Evolutionary conservation across 2,797 vertebrate species (phyloP).

Genomic region (Cyprinella venusta): DNA sequence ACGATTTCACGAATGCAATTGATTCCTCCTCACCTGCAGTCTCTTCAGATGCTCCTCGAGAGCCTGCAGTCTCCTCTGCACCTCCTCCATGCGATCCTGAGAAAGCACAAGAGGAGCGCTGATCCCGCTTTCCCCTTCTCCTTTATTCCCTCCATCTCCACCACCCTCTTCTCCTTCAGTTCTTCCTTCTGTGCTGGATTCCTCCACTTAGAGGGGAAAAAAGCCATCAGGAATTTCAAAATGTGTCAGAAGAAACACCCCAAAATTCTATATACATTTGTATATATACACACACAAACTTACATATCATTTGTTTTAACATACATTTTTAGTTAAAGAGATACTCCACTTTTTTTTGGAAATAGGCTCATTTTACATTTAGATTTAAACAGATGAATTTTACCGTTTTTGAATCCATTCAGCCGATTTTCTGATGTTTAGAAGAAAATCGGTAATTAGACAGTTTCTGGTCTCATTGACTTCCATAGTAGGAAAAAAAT

Average conservation of each 20-base stretch:
- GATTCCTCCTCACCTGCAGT: conserved; percentile 76
- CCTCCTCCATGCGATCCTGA: conserved; percentile 72
- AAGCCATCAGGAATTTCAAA: not conserved
- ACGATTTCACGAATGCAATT: not conserved
- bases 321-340: no score
- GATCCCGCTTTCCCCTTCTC: conserved; percentile 56
- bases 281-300: no score
- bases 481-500: no score
- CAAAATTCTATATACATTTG: not conserved
- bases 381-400: no score
- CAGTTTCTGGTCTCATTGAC: no score
- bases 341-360: no score
- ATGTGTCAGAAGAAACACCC: not conserved
- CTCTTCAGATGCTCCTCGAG: conserved; percentile 79
- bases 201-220: conserved; percentile 57
- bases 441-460: no score
- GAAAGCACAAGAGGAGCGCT: conserved; percentile 75
- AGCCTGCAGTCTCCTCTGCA: conserved; percentile 72
- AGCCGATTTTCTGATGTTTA: no score
- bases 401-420: no score
- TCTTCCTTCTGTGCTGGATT: conserved; percentile 43
- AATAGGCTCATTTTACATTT: no score
- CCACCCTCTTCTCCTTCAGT: conserved; percentile 47
- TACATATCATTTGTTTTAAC: no score
- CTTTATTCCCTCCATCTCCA: conserved; percentile 55